Conservation (phyloP, 1,140 invertebrate genomes). For the Drosophila melanica region DNA sequence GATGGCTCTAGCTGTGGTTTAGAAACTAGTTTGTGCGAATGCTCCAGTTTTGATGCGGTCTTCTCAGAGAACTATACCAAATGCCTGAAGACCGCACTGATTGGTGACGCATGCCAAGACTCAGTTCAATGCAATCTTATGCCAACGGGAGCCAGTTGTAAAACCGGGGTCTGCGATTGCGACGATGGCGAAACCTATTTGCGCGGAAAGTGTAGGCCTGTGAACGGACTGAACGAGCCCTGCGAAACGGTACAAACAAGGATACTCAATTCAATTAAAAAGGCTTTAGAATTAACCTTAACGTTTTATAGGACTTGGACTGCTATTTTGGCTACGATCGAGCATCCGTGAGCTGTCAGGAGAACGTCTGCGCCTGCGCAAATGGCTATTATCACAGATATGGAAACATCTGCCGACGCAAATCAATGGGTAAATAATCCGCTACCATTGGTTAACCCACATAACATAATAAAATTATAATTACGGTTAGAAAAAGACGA, state of each 20-base stretch:
- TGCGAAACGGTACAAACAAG: conserved; percentile 61
- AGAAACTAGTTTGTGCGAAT: conserved; percentile 59
- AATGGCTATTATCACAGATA: conserved; percentile 83
- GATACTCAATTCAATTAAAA: neutral
- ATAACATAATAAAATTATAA: neutral
- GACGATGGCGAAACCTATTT: conserved; percentile 82
- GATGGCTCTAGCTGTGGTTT: conserved; percentile 64
- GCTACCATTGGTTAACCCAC: neutral
- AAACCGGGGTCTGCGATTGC: conserved; percentile 83
- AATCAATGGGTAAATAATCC: conserved; percentile 77
- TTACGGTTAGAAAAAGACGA: conserved; percentile 68
- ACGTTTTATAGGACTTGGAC: conserved; percentile 68
- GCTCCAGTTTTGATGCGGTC: conserved; percentile 65
- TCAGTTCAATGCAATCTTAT: conserved; percentile 84
- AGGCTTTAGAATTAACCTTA: neutral
- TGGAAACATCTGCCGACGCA: conserved; percentile 83
- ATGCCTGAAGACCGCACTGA: conserved; percentile 77
- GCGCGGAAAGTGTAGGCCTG: conserved; percentile 74
- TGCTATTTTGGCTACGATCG: conserved; percentile 83
- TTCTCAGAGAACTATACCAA: conserved; percentile 64
- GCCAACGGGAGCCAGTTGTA: conserved; percentile 84
- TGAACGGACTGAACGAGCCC: conserved; percentile 71
- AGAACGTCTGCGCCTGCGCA: conserved; percentile 78
- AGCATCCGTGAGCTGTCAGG: conserved; percentile 74
- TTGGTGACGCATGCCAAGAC: conserved; percentile 82